Evolutionary conservation across 2,797 vertebrate species (phyloP).

Genomic region (Lagorchestes hirsutus): DNA sequence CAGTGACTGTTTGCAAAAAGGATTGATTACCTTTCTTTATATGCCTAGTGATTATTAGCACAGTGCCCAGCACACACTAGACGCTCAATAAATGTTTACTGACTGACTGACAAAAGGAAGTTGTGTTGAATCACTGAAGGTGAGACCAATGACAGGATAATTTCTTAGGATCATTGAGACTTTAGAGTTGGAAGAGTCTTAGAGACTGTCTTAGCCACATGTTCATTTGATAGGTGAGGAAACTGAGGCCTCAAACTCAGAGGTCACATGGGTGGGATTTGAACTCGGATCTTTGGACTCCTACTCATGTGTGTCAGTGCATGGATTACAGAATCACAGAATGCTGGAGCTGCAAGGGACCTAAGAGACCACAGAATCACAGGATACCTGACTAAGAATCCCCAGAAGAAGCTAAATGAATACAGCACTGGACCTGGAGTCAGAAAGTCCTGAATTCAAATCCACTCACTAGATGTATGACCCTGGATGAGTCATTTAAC

Average conservation of each 20-base stretch:
- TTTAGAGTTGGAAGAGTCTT: background rate
- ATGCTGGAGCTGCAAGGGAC: background rate
- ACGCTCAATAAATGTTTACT: background rate
- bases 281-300: background rate
- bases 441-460: background rate
- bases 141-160: background rate
- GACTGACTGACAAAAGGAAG: background rate
- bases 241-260: background rate
- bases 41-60: background rate
- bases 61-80: background rate
- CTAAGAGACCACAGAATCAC: background rate
- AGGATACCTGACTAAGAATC: background rate
- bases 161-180: background rate
- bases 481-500: background rate
- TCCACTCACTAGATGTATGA: background rate
- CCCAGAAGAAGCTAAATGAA: background rate
- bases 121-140: background rate
- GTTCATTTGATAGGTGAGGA: background rate
- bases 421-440: background rate
- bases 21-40: background rate
- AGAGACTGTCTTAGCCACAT: background rate
- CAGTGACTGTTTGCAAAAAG: background rate
- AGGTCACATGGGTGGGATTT: background rate
- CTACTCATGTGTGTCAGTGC: background rate
- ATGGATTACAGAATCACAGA: background rate